These are phyloP conservation scores for Argopecten irradians DNA, from an alignment of 1,140 invertebrate genomes.

Conservation along the genomic window DNA sequence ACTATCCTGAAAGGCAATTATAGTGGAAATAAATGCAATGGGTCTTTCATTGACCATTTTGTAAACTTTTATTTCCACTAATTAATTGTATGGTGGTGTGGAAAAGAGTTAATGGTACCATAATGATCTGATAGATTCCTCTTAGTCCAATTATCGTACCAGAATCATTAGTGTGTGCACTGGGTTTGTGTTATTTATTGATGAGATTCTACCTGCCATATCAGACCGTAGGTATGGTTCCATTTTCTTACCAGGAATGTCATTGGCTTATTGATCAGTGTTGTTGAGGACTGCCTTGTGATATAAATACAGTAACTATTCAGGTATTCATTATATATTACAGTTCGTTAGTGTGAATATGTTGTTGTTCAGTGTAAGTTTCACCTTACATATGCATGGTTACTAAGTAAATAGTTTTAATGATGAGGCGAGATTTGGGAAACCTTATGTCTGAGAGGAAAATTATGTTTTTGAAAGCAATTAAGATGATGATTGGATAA, in stretches of 20 bases:
- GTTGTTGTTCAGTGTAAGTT: too few relatives aligned
- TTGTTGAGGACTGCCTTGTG: not conserved
- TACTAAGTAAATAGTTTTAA: too few relatives aligned
- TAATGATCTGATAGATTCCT: not conserved
- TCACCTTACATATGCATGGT: too few relatives aligned
- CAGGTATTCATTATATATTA: not conserved
- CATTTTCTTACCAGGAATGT: not conserved
- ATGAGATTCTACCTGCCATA: too few relatives aligned
- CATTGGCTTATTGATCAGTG: not conserved
- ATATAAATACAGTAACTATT: not conserved
- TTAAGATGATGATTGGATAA: too few relatives aligned
- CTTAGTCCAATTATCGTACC: not conserved
- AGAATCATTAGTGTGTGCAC: not conserved
- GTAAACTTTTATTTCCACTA: not conserved
- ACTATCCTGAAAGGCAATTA: not conserved
- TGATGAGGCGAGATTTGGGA: too few relatives aligned
- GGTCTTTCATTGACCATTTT: not conserved
- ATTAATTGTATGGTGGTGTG: not conserved
- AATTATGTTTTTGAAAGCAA: too few relatives aligned
- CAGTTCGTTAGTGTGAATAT: not conserved
- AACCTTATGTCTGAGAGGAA: too few relatives aligned
- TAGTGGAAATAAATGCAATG: not conserved
- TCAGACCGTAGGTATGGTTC: too few relatives aligned
- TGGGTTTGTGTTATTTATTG: not conserved
- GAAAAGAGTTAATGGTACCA: not conserved